Conservation (phyloP, 2,797 vertebrate genomes). For the Diceros bicornis region DNA sequence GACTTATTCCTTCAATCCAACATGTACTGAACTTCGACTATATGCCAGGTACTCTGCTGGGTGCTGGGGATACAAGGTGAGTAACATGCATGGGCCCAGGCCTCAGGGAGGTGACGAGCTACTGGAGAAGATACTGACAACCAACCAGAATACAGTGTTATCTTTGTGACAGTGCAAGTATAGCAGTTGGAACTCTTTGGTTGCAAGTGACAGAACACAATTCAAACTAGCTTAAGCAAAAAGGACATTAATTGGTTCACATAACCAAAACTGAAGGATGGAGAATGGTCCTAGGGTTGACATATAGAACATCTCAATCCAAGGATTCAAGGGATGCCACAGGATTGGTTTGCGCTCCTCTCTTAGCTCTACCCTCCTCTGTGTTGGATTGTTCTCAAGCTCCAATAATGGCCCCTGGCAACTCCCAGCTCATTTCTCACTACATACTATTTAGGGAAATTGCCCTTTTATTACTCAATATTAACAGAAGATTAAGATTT, state of each 20-base stretch:
- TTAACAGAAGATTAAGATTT: background rate
- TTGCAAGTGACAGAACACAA: background rate
- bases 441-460: background rate
- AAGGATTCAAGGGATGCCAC: background rate
- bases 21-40: background rate
- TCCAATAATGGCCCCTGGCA: background rate
- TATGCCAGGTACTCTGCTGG: background rate
- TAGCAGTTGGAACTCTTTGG: background rate
- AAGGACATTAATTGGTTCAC: background rate
- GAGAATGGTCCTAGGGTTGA: background rate
- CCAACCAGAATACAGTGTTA: background rate
- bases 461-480: background rate
- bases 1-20: background rate
- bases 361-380: background rate
- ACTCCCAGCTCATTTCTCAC: background rate
- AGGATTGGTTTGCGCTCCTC: background rate
- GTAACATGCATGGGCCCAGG: background rate
- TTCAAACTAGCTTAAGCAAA: background rate
- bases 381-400: background rate
- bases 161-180: background rate
- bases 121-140: background rate
- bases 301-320: background rate
- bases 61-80: background rate
- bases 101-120: background rate
- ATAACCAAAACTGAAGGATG: background rate